Evolutionary conservation across 2,888 invertebrate species (phyloP).

Genomic region (Atrina japonica): DNA sequence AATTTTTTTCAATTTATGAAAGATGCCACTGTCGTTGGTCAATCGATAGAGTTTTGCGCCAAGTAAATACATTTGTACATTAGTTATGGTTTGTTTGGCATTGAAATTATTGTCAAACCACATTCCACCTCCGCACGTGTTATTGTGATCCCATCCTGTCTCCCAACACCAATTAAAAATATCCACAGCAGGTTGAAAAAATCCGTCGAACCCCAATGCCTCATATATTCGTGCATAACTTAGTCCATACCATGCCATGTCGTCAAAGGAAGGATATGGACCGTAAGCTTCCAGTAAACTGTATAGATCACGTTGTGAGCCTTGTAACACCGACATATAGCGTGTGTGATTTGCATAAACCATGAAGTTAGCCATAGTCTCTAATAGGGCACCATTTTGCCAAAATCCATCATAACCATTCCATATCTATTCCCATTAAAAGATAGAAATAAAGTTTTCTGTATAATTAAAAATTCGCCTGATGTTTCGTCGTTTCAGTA

Average conservation of each 20-base stretch:
- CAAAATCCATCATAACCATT: constrained; percentile 68
- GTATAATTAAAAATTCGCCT: too few species aligned
- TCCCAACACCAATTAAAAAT: constrained; percentile 63
- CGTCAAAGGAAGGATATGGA: constrained; percentile 64
- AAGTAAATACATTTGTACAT: constrained; percentile 56
- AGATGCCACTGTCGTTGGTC: constrained; percentile 46
- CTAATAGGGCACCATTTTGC: constrained; percentile 64
- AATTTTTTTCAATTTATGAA: constrained; percentile 46
- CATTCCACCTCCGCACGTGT: constrained; percentile 58
- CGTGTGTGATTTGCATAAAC: constrained; percentile 55
- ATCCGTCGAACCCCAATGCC: constrained; percentile 46
- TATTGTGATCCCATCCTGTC: constrained; percentile 58
- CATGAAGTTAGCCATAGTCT: constrained; percentile 61
- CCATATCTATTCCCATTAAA: constrained; percentile 58
- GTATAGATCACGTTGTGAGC: constrained; percentile 51
- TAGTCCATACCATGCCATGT: constrained; percentile 66
- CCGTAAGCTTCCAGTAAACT: constrained; percentile 61
- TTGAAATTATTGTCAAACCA: constrained; percentile 57
- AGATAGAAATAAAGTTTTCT: neutral
- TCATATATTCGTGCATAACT: constrained; percentile 58
- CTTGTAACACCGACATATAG: constrained; percentile 49
- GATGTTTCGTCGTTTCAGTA: too few species aligned
- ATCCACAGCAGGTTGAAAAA: constrained; percentile 51
- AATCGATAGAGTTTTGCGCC: constrained; percentile 55
- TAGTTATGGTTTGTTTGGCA: constrained; percentile 62